Evolutionary conservation across 2,888 invertebrate species (phyloP), one percentile per base, ranked within the genome.

Genomic region (Neuroscelio doddi): DNA sequence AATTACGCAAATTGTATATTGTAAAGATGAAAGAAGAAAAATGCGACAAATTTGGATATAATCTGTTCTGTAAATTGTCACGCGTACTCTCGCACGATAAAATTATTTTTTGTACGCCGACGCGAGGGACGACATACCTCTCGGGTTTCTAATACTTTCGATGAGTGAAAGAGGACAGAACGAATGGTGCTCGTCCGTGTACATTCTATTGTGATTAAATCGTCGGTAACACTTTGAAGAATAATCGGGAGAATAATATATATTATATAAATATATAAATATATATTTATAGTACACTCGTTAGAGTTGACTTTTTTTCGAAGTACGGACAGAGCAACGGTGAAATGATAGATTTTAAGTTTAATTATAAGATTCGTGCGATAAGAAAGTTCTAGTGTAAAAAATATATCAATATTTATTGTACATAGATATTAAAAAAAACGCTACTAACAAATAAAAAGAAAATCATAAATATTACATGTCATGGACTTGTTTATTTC

Each of bases 391-490:
- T 69, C 75, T 83, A 83, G 78, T 84, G 84, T 84, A 82, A 82
- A 74, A 80, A 83, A 82, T 81, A 79, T 79, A 83, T 79, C 82
- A 80, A 83, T 84, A 82, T 84, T 84, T 84, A 84, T 84, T 84
- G 84, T 84, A 84, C 83, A 84, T 84, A 84, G 79, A 81, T 80
- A 81, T 83, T 80, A 82, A 82, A 81, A 82, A 81, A 80, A 72
- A 73, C 64, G 72, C 78, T 84, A 84, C 81, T 83, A 84, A 84
- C 83, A 82, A 84, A 84, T 84, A 84, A 82, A 83, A 80, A 77
- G 76, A 74, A 81, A 82, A 80, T 74, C 79, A 77, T 79, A 79
- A 83, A 79, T 71, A 73, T 64, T 55, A 61, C 38, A 51, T 44
- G 47, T 26, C 30, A 45, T 26, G 29, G 4, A 16, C 27, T 38